phyloP scores from a whole-genome alignment of 2,888 invertebrate species.

The Arge pagana region DNA sequence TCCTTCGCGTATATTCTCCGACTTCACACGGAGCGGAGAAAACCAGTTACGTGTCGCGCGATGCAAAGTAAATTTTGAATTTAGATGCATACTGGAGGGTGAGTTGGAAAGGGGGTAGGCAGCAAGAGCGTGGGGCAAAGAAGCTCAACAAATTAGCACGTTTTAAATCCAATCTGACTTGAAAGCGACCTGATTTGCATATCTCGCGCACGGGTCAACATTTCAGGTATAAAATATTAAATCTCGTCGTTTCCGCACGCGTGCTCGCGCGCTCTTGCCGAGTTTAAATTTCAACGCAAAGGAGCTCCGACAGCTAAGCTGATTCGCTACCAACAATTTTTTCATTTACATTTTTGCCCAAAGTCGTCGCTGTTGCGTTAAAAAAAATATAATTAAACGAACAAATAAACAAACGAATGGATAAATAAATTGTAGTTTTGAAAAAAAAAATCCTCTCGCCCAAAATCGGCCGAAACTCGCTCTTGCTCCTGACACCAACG shows the following conservation, averaged over 20 bases:
- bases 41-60: too few species aligned
- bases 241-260: conserved; percentile 41
- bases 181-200: conserved; percentile 51
- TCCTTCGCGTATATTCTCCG: too few species aligned
- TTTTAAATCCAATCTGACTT: conserved; percentile 57
- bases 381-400: too few species aligned
- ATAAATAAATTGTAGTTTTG: too few species aligned
- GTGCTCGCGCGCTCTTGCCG: conserved; percentile 52
- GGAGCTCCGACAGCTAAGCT: conserved; percentile 45
- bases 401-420: too few species aligned
- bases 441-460: too few species aligned
- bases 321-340: conserved; percentile 60
- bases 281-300: conserved; percentile 60
- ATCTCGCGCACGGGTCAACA: conserved; percentile 51
- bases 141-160: conserved; percentile 55
- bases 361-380: too few species aligned
- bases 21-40: too few species aligned
- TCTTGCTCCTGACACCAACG: too few species aligned
- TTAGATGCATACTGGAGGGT: conserved; percentile 47
- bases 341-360: too few species aligned
- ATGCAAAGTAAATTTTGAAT: conserved; percentile 58
- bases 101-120: conserved; percentile 11
- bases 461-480: too few species aligned
- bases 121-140: conserved; percentile 35
- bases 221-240: conserved; percentile 60